phyloP scores from a whole-genome alignment of 2,888 invertebrate species.

The Bursaphelenchus okinawaensis region DNA sequence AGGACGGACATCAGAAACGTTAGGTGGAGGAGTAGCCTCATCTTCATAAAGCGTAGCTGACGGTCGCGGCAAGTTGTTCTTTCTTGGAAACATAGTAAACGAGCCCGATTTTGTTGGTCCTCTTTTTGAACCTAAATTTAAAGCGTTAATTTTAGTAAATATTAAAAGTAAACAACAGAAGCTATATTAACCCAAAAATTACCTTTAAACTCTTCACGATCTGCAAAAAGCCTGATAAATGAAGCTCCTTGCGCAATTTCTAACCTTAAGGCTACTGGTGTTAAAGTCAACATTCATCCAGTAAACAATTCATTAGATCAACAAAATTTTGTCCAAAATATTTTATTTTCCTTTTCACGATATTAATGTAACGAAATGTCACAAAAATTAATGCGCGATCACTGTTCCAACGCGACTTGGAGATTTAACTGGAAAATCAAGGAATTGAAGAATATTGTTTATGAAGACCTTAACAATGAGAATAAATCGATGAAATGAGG shows the following conservation, averaged over 20 bases:
- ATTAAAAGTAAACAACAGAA: too few species aligned
- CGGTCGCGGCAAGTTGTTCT: not conserved
- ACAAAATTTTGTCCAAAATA: not conserved
- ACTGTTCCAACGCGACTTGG: not conserved
- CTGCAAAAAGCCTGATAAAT: not conserved
- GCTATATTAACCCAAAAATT: too few species aligned
- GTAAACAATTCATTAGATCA: not conserved
- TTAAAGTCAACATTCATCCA: slow-evolving; percentile 2
- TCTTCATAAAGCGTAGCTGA: not conserved
- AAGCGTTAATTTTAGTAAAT: too few species aligned
- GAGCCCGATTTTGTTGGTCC: not conserved
- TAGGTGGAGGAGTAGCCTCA: not conserved
- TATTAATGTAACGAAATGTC: not conserved
- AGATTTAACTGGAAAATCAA: not conserved
- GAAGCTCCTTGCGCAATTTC: slow-evolving; percentile 3
- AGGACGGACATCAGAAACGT: slow-evolving; percentile 2
- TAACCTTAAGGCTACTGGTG: not conserved
- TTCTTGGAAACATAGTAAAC: not conserved
- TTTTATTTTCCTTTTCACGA: not conserved
- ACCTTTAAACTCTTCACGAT: not conserved
- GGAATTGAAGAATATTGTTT: not conserved
- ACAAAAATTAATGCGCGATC: not conserved
- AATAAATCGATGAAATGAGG: not conserved
- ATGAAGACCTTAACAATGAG: not conserved
- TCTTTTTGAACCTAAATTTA: not conserved